Evolutionary conservation across 2,888 invertebrate species (phyloP), one percentile per base, ranked within the genome.

Genomic region (Diaprepes abbreviatus): DNA sequence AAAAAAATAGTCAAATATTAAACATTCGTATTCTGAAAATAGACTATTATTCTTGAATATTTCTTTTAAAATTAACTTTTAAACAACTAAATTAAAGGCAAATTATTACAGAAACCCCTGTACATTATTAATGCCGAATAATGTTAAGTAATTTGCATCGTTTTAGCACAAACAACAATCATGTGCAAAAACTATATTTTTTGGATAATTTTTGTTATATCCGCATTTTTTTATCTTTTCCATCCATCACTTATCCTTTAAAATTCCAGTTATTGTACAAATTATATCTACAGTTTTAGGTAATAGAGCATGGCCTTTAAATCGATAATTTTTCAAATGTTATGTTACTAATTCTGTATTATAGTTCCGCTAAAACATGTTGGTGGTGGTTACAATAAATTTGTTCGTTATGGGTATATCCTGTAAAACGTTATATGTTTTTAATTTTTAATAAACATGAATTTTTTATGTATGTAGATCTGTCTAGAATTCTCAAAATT

Each of bases 331-430:
- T 28, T 14, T 3, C 2, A 14, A 3, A 45, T 24, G 6, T n/a
- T 19, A 9, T 28, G 28, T 55, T 21, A 55, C 24, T 55, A 40
- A 58, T 24, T 31, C 16, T 48, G 36, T 60, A 33, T 17, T 33
- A 17, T 35, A 60, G 12, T 38, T 35, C 9, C 43, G 43, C 24
- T 35, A 31, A 54, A 54, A 40, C n/a, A 14, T 65, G 55, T 55
- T 57, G 65, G 65, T 65, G 55, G 65, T 57, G 57, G 65, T 55
- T 55, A 43, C 59, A 59, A 59, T 16, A 48, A 48, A 17, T 33
- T 48, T 60, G 62, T 62, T 19, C n/a, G 19, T n/a, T 36, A 55
- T 55, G 21, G 12, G 12, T 36, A 33, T 33, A 17, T 16, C 3
- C 3, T 36, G n/a, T 36, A 4, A 21, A 21, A 55, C 16, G 36